Percentiles rank a stretch among this genome's conserved stretches.
Conservation (phyloP, 2,797 vertebrate species). For the Macrochelys suwanniensis region DNA sequence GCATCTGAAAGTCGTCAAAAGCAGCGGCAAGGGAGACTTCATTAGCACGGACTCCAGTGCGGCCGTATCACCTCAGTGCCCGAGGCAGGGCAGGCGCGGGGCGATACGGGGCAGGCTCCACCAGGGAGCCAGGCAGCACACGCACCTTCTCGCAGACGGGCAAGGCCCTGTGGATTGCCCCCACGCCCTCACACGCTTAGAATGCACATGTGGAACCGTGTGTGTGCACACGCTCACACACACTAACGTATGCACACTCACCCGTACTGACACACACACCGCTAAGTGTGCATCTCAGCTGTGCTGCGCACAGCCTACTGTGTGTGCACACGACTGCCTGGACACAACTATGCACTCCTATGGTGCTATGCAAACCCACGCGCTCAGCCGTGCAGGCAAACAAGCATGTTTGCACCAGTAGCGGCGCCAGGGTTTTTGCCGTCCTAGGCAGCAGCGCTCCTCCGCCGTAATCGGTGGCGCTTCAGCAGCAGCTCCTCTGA, state of each 20-base stretch:
- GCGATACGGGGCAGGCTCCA: neutral
- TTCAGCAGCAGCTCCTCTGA: no score
- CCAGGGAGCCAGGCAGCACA: neutral
- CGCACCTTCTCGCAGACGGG: neutral
- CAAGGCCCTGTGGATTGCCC: neutral
- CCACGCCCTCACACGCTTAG: neutral
- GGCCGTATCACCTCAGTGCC: neutral
- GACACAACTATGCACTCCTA: no score
- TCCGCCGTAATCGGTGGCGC: no score
- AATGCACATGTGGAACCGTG: no score
- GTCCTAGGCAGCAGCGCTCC: no score
- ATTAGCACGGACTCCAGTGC: neutral
- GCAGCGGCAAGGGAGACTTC: neutral
- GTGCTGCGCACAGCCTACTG: neutral
- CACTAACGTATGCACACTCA: no score
- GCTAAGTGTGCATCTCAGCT: rapidly evolving
- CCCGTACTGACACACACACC: neutral
- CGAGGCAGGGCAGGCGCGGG: neutral
- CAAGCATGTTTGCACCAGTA: neutral
- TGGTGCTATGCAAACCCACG: no score
- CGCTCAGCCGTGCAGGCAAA: neutral
- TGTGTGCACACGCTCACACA: neutral
- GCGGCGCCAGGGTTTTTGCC: no score
- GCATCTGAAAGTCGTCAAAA: neutral
- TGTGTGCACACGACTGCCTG: no score